phyloP scores from a whole-genome alignment of 2,113 vertebrate genomes.

The Amblyopsis rosae region DNA sequence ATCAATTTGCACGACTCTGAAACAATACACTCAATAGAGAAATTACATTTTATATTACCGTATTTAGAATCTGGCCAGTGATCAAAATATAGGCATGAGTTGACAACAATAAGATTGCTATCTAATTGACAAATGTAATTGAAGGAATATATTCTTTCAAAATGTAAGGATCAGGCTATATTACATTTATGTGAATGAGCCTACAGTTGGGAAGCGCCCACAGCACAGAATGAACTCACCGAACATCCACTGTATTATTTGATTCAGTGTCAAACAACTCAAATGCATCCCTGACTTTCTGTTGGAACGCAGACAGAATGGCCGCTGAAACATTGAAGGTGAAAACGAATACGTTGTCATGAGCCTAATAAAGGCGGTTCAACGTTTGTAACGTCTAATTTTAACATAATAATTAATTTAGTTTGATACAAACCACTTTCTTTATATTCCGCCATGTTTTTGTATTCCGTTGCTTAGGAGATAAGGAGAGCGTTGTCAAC shows the following conservation, averaged over 20 bases:
- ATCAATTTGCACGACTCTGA: no score
- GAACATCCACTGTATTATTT: constrained; percentile 87
- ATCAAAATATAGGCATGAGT: no score
- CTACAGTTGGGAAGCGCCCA: neutral
- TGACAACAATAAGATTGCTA: no score
- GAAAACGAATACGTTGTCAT: neutral
- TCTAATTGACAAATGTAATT: no score
- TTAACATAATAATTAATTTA: neutral
- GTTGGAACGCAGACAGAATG: constrained; percentile 74
- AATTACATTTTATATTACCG: no score
- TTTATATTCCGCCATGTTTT: constrained; percentile 59
- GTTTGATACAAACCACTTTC: constrained; percentile 39
- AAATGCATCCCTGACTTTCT: constrained; percentile 86
- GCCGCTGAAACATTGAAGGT: constrained; percentile 61
- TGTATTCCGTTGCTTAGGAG: constrained; percentile 57
- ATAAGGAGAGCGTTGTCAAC: constrained; percentile 25
- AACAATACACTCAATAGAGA: no score
- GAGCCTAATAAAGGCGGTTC: neutral
- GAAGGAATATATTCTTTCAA: no score
- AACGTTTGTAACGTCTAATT: neutral
- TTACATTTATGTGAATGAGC: no score
- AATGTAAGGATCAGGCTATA: no score
- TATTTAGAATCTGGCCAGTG: no score
- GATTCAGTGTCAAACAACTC: constrained; percentile 87
- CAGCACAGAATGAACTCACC: constrained; percentile 74